Conservation (phyloP, 2,797 vertebrate species). For the Apodemus agrarius region DNA sequence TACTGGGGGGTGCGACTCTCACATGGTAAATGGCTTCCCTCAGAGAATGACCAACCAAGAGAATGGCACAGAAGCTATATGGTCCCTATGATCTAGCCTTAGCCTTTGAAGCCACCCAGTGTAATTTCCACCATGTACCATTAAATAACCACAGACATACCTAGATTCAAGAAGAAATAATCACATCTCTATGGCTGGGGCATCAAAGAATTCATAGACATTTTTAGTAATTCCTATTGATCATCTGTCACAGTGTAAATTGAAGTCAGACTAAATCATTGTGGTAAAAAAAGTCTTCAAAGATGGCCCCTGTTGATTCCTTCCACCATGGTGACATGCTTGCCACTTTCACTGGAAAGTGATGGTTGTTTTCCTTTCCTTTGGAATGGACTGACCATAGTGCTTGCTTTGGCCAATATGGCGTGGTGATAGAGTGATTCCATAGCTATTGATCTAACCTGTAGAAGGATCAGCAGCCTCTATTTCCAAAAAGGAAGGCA, state of each 20-base stretch:
- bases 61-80: neutral
- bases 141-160: neutral
- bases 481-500: neutral
- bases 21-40: neutral
- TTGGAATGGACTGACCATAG: neutral
- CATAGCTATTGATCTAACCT: neutral
- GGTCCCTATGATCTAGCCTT: neutral
- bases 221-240: neutral
- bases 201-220: neutral
- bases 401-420: neutral
- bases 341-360: neutral
- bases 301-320: neutral
- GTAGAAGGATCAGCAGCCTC: neutral
- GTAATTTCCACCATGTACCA: neutral
- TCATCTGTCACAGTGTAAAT: neutral
- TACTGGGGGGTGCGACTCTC: neutral
- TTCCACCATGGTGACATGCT: neutral
- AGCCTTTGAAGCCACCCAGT: neutral
- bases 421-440: neutral
- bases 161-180: slow-evolving; percentile 7
- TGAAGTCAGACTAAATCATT: neutral
- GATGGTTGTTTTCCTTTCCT: neutral
- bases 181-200: neutral
- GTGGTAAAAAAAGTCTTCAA: neutral
- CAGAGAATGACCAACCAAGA: neutral